Evolutionary conservation across 2,797 vertebrate species (phyloP).

Genomic region (Acrossocheilus wenchowensis): DNA sequence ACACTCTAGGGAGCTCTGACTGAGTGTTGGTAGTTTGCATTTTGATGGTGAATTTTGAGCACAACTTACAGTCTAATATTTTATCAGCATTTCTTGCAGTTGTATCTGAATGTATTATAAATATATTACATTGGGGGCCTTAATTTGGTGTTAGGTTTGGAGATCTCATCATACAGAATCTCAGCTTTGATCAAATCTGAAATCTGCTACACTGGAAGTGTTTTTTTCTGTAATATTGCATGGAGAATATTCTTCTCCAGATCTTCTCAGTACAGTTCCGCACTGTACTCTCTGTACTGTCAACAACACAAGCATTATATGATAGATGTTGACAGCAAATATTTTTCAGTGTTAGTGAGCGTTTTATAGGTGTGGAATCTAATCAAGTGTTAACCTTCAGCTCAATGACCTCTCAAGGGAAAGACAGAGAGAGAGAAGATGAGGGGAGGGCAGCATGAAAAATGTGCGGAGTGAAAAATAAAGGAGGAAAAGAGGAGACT

Average conservation of each 20-base stretch:
- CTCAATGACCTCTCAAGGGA: constrained; percentile 62
- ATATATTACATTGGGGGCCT: background rate
- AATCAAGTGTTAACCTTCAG: constrained; percentile 69
- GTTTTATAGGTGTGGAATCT: constrained; percentile 68
- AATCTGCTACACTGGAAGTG: background rate
- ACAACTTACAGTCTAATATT: background rate
- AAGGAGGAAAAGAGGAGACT: background rate
- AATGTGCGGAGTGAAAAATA: background rate
- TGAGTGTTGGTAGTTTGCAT: background rate
- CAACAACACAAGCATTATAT: constrained; percentile 48
- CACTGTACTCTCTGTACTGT: background rate
- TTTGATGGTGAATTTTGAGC: background rate
- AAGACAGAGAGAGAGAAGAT: constrained; percentile 31
- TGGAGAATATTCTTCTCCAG: background rate
- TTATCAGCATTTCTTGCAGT: background rate
- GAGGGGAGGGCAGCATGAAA: constrained; percentile 17
- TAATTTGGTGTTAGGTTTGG: background rate
- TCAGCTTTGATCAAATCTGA: background rate
- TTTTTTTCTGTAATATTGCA: background rate
- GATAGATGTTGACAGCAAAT: constrained; percentile 72
- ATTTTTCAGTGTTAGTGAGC: constrained; percentile 70
- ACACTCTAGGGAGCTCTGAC: background rate
- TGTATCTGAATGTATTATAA: background rate
- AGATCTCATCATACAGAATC: background rate
- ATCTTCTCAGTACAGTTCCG: background rate